Evolutionary conservation across 2,888 invertebrate genomes (phyloP).

Genomic region (Melolontha melolontha): DNA sequence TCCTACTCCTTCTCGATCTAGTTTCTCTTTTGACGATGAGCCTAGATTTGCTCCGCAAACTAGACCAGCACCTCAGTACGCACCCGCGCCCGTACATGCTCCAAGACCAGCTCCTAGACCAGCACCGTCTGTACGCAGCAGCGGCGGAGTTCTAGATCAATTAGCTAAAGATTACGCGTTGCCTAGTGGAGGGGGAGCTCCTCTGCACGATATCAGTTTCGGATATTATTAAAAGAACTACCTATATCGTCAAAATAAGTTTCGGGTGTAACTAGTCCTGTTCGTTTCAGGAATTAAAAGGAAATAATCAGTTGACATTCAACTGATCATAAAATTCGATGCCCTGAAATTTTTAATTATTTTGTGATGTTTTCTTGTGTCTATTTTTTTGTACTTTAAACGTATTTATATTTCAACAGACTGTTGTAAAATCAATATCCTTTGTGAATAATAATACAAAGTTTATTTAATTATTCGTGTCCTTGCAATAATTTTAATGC

Average conservation of each 20-base stretch:
- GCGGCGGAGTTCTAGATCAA: conserved; percentile 79
- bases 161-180: conserved; percentile 84
- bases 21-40: conserved; percentile 56
- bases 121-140: conserved; percentile 54
- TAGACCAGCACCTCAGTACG: conserved; percentile 56
- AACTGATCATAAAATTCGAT: conserved; percentile 20
- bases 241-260: neutral
- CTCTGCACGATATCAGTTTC: conserved; percentile 86
- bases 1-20: conserved; percentile 51
- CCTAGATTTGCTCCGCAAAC: conserved; percentile 62
- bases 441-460: no score
- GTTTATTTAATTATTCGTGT: no score
- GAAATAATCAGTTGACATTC: conserved; percentile 23
- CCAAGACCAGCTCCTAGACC: conserved; percentile 56
- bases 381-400: neutral
- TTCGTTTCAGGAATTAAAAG: conserved; percentile 19
- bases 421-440: neutral
- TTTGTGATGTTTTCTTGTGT: neutral
- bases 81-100: conserved; percentile 53
- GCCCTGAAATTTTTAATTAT: conserved; percentile 9
- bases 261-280: conserved; percentile 36
- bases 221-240: conserved; percentile 76
- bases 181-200: conserved; percentile 75
- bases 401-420: neutral
- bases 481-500: no score